Evolutionary conservation across 2,113 vertebrate species (phyloP).

Genomic region (Nibea coibor): DNA sequence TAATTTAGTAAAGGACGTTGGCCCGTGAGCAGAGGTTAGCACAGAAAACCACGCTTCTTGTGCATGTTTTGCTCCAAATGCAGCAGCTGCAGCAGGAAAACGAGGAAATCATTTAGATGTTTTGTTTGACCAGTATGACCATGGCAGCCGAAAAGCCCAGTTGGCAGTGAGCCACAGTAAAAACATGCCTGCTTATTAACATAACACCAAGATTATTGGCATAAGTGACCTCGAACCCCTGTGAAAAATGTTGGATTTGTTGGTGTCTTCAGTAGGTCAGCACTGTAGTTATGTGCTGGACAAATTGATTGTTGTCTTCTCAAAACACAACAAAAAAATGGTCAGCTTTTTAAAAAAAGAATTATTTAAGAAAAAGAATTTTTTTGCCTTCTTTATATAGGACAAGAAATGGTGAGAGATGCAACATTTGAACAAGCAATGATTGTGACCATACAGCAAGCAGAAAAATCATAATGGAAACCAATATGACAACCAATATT

Average conservation of each 20-base stretch:
- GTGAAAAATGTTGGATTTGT: conserved; percentile 36
- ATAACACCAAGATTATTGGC: conserved; percentile 37
- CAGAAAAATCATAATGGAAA: too few species aligned
- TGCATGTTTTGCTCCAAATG: conserved; percentile 40
- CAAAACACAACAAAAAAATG: background rate
- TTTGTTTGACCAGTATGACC: conserved; percentile 58
- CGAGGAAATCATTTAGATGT: conserved; percentile 63
- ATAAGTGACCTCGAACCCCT: conserved; percentile 20
- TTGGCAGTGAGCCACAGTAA: conserved; percentile 44
- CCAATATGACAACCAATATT: background rate
- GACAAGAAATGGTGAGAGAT: too few species aligned
- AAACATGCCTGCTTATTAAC: conserved; percentile 58
- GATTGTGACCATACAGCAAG: too few species aligned
- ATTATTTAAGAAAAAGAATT: too few species aligned
- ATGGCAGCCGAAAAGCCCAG: conserved; percentile 15
- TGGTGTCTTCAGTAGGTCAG: conserved; percentile 17
- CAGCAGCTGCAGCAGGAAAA: conserved; percentile 64
- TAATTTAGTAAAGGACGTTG: conserved; percentile 76
- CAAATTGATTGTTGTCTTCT: background rate
- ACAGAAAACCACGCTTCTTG: conserved; percentile 44
- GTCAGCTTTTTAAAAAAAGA: background rate
- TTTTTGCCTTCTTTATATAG: too few species aligned
- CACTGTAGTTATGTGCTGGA: background rate
- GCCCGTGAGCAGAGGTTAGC: conserved; percentile 43
- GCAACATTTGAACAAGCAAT: too few species aligned